phyloP scores from a whole-genome alignment of 2,113 vertebrate species.

The Aspidoscelis tigris region DNA sequence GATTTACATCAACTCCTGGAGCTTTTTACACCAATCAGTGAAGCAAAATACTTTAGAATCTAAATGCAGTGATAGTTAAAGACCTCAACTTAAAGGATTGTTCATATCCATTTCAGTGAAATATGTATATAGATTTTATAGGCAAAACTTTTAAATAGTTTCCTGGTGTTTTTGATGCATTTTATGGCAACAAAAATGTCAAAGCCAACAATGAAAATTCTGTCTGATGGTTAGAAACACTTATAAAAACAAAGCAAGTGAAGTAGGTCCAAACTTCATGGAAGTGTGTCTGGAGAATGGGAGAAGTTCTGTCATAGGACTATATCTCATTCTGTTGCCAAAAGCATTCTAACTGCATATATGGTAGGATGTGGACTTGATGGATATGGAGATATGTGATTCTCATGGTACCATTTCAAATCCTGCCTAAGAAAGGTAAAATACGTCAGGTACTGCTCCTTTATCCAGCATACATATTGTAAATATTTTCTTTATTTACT shows the following conservation, averaged over 20 bases:
- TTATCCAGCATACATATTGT: background rate
- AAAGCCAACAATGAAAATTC: no score
- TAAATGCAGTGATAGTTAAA: background rate
- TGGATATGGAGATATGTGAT: no score
- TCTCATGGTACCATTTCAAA: no score
- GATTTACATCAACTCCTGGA: background rate
- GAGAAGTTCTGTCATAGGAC: no score
- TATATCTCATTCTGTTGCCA: no score
- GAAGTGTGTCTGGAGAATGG: no score
- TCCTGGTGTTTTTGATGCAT: background rate
- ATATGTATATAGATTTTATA: background rate
- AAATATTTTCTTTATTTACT: background rate
- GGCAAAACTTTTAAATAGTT: background rate
- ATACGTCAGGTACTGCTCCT: background rate
- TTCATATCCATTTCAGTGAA: background rate
- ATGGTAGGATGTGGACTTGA: no score
- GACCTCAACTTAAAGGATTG: background rate
- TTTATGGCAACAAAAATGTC: no score
- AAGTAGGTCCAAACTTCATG: no score
- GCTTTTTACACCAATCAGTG: background rate
- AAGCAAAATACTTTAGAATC: slow-evolving; percentile 5
- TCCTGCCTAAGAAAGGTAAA: background rate
- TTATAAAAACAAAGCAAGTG: no score
- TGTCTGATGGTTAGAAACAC: no score
- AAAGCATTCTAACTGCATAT: no score